Percentiles rank a stretch among this genome's conserved stretches.
These are phyloP conservation scores for Penaeus chinensis DNA, from an alignment of 1,140 invertebrate genomes.

Conservation along the genomic window DNA sequence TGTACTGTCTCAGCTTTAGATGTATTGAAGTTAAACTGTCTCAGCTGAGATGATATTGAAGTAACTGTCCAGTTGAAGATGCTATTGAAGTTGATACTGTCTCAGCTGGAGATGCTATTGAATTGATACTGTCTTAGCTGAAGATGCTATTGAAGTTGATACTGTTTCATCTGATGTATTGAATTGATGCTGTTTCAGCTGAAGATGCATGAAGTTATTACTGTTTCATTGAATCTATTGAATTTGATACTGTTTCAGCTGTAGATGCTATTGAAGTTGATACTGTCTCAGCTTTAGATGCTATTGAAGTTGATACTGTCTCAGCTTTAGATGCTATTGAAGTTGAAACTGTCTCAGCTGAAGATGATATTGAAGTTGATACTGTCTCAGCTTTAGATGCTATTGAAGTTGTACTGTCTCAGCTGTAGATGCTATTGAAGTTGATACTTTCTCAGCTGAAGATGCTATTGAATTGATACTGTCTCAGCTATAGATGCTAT, in stretches of 20 bases:
- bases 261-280: neutral
- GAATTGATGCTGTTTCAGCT: neutral
- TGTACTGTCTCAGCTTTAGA: neutral
- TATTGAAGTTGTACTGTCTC: neutral
- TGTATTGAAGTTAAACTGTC: neutral
- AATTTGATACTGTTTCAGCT: neutral
- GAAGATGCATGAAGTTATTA: too few relatives aligned
- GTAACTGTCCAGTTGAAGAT: neutral
- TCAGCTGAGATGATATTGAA: slow-evolving; percentile 6
- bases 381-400: neutral
- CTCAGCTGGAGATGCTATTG: too few relatives aligned
- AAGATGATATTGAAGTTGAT: neutral
- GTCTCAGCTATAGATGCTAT: neutral
- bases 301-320: neutral
- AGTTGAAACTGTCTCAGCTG: neutral
- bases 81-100: neutral
- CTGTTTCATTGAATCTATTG: too few relatives aligned
- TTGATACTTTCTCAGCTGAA: neutral
- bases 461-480: neutral
- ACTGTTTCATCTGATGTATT: neutral
- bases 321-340: neutral
- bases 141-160: neutral
- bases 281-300: neutral
- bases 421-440: neutral
- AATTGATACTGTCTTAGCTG: too few relatives aligned